These are phyloP conservation scores for Synanthedon vespiformis DNA, from an alignment of 2,888 invertebrate species.

Conservation along the genomic window DNA sequence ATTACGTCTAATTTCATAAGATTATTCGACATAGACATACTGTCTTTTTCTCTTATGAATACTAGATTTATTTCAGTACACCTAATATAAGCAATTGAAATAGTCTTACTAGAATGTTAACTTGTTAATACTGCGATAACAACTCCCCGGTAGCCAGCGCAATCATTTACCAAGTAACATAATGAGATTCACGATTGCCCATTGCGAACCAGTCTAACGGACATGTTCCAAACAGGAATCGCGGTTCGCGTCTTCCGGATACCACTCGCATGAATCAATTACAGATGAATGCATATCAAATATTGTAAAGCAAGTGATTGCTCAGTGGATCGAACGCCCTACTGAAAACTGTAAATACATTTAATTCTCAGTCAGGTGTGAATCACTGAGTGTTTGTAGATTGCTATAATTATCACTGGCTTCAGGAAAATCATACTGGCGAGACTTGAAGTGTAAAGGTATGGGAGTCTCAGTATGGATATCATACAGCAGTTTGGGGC, in stretches of 20 bases:
- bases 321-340: too few relatives aligned
- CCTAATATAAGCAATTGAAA: not conserved
- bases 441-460: too few relatives aligned
- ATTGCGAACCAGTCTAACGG: conserved; percentile 9
- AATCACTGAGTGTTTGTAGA: too few relatives aligned
- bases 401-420: too few relatives aligned
- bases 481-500: too few relatives aligned
- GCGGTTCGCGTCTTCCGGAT: conserved; percentile 37
- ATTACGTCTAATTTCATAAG: too few relatives aligned
- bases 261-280: conserved; percentile 16
- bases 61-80: not conserved
- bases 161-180: conserved; percentile 23
- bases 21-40: too few relatives aligned
- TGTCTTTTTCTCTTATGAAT: too few relatives aligned
- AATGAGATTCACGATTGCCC: conserved; percentile 28
- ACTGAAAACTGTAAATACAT: too few relatives aligned
- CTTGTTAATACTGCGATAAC: not conserved
- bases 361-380: too few relatives aligned
- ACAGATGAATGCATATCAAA: conserved; percentile 23
- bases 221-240: conserved; percentile 36
- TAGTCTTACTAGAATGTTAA: not conserved
- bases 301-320: not conserved
- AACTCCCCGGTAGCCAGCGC: conserved; percentile 8
- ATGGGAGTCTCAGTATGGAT: too few relatives aligned
- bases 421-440: too few relatives aligned